These are phyloP conservation scores for Ara ararauna DNA, from an alignment of 2,797 vertebrate genomes.

Conservation along the genomic window DNA sequence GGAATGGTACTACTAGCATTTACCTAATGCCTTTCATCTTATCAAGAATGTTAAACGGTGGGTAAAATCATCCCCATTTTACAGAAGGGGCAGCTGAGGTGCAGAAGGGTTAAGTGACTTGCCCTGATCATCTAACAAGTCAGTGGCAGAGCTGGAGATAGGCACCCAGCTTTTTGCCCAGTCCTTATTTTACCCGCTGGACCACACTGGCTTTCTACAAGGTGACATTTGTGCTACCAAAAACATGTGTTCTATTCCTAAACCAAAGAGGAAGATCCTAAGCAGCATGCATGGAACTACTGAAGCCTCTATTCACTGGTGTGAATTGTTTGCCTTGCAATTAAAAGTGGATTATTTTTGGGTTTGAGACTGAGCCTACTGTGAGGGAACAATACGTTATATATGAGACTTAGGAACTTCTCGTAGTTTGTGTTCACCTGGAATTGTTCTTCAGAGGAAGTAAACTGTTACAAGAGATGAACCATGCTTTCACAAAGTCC, in stretches of 20 bases:
- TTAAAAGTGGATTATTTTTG: not conserved
- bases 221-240: not conserved
- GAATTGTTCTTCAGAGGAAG: constrained; percentile 42
- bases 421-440: constrained; percentile 1
- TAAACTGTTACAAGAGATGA: constrained; percentile 35
- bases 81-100: not conserved
- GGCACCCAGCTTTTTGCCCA: not conserved
- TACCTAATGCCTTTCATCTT: not conserved
- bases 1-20: not conserved
- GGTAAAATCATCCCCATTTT: not conserved
- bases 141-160: constrained; percentile 4
- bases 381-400: not conserved
- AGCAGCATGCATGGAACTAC: not conserved
- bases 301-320: not conserved
- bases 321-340: constrained; percentile 24
- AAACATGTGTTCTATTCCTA: not conserved
- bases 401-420: constrained; percentile 13
- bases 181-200: not conserved
- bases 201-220: not conserved
- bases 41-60: not conserved
- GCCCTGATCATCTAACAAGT: not conserved
- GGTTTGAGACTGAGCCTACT: not conserved
- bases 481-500: constrained; percentile 35
- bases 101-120: not conserved
- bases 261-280: not conserved